Base-by-base conservation (phyloP, 2,888 invertebrate species). In the Dryobotodes eremita region DNA sequence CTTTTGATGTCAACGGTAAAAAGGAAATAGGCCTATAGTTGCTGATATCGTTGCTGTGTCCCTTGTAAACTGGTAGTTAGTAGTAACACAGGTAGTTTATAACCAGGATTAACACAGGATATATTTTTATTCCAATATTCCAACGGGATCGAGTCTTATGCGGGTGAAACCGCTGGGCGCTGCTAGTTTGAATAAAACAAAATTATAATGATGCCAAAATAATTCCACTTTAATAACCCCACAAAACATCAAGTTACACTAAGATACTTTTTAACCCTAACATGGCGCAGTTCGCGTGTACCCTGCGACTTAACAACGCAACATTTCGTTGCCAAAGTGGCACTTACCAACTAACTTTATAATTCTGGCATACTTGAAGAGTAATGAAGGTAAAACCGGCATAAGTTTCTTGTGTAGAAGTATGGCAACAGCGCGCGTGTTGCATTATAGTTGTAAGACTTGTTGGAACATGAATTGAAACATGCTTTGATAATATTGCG, bases 261-360 rank as follows among this genome's bases (percentile, higher is more conserved):
- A 42, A 48, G 71, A 62, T 71, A 69, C 53, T 69, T 81, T 84
- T 81, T 65, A 83, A 81, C 71, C 59, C 57, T 50, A 65, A 57
- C 50, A 59, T 46, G 53, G 59, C 70, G 72, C 55, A 79, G 76
- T 80, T 85, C 65, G 79, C 83, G 78, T 86, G 84, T 87, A 85
- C 71, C 79, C 68, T 74, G 69, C 73, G 75, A 79, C 80, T 86
- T 84, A 79, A 88, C 89, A 80, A 77, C 82, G 82, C 71, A 84
- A 75, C 86, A 85, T 82, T 87, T 86, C 77, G 85, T 83, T 53
- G 77, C 77, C 69, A 82, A 89, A 88, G 89, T 88, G 85, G 55
- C 85, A 88, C 88, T 88, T 88, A 80, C 73, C 55, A 81, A 88
- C 76, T 88, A 89, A 89, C 88, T 88, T 88, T 88, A 83, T 88